A percentile compares a stretch with the other conserved stretches of the same genome.
These are phyloP conservation scores for Coilia nasus DNA, from an alignment of 2,797 vertebrate species.

Conservation along the genomic window DNA sequence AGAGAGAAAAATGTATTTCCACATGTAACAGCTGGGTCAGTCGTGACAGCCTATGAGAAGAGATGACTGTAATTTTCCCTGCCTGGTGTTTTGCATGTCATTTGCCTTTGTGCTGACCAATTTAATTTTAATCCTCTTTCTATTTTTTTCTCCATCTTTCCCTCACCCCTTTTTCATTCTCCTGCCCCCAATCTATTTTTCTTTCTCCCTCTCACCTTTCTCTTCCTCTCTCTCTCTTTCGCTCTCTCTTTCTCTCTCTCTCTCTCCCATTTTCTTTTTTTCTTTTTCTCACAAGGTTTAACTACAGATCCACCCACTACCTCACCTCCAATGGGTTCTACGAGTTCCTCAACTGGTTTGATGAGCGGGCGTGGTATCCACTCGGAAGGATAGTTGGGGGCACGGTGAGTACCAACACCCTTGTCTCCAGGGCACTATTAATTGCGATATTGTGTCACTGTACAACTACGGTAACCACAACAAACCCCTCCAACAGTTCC, in stretches of 20 bases:
- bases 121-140: neutral
- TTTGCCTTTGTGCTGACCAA: slow-evolving; percentile 4
- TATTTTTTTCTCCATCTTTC: neutral
- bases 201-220: slow-evolving; percentile 9
- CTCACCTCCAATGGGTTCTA: slow-evolving; percentile 97
- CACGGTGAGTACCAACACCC: slow-evolving; percentile 83
- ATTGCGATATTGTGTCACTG: neutral
- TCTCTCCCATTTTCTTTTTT: neutral
- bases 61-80: slow-evolving; percentile 4
- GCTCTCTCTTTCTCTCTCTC: neutral
- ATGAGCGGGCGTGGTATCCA: slow-evolving; percentile 98
- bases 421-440: neutral
- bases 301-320: slow-evolving; percentile 98
- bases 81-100: slow-evolving; percentile 6
- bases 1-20: neutral
- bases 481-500: neutral
- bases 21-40: neutral
- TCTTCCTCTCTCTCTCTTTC: neutral
- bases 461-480: neutral
- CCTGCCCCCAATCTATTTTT: neutral
- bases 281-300: slow-evolving; percentile 82
- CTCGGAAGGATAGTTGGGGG: slow-evolving; percentile 96
- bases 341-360: slow-evolving; percentile 99
- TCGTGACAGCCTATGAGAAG: slow-evolving; percentile 4
- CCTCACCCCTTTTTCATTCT: neutral